Evolutionary conservation across 2,888 invertebrate species (phyloP).

Genomic region (Macaria notata): DNA sequence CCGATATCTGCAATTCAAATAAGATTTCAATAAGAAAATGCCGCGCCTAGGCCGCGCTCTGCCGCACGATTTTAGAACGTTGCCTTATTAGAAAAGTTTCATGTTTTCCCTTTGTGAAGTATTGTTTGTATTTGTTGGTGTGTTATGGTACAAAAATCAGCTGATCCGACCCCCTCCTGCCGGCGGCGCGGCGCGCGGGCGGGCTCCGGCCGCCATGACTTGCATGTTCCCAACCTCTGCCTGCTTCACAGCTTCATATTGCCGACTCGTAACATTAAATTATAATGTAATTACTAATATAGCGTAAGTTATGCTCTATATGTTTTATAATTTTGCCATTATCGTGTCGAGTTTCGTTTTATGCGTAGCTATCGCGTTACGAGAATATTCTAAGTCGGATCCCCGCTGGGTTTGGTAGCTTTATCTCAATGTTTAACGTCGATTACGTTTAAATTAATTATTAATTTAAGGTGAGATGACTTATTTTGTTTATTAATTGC

Average conservation of each 20-base stretch:
- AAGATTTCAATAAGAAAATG: slow-evolving; percentile 26
- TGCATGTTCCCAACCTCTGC: slow-evolving; percentile 19
- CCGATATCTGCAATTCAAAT: slow-evolving; percentile 27
- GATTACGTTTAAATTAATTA: slow-evolving; percentile 21
- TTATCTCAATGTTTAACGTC: slow-evolving; percentile 11
- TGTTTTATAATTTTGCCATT: slow-evolving; percentile 23
- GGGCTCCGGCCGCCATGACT: slow-evolving; percentile 21
- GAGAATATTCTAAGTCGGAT: slow-evolving; percentile 14
- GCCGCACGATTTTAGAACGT: slow-evolving; percentile 10
- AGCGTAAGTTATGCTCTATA: slow-evolving; percentile 8
- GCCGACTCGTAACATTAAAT: slow-evolving; percentile 16
- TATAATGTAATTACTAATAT: slow-evolving; percentile 10
- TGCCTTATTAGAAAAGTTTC: slow-evolving; percentile 19
- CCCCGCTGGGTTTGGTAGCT: slow-evolving; percentile 21
- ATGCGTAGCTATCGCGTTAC: slow-evolving; percentile 10
- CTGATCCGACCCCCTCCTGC: slow-evolving; percentile 29
- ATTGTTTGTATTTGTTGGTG: slow-evolving; percentile 18
- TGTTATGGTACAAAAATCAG: slow-evolving; percentile 31
- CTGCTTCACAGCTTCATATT: slow-evolving; percentile 20
- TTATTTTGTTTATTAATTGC: slow-evolving; percentile 20
- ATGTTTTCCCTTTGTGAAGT: slow-evolving; percentile 16
- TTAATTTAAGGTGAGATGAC: slow-evolving; percentile 17
- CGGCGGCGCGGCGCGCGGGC: slow-evolving; percentile 2
- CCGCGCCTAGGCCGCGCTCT: slow-evolving; percentile 9
- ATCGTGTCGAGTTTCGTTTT: slow-evolving; percentile 18